Percentiles rank a stretch among this genome's conserved stretches.
Evolutionary conservation across 2,797 vertebrate species (phyloP).

Genomic region (Anguilla marmorata): DNA sequence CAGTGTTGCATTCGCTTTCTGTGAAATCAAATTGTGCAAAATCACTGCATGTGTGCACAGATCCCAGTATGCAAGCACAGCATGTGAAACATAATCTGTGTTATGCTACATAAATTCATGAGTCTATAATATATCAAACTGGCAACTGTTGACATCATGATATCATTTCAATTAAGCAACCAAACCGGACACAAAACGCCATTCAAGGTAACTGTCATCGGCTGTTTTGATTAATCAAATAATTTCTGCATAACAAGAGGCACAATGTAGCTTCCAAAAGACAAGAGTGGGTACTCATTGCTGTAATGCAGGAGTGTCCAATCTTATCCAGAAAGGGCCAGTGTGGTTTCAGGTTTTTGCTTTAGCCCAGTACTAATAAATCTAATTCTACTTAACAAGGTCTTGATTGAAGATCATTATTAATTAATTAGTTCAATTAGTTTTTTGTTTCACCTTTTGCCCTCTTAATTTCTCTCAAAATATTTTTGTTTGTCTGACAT

Average conservation of each 20-base stretch:
- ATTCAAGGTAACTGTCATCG: background rate
- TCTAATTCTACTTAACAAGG: background rate
- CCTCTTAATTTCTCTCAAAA: background rate
- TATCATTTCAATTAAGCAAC: background rate
- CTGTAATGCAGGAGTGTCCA: background rate
- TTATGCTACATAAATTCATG: background rate
- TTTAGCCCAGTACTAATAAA: background rate
- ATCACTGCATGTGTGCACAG: background rate
- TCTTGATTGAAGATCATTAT: background rate
- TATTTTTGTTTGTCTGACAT: background rate
- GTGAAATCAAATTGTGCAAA: background rate
- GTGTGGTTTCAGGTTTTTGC: background rate
- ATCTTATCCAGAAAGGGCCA: background rate
- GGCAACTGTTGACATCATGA: background rate
- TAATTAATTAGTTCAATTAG: too few relatives aligned
- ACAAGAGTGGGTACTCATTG: background rate
- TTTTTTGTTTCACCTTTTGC: background rate
- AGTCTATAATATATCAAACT: constrained; percentile 6
- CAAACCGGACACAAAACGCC: background rate
- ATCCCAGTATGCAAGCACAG: background rate
- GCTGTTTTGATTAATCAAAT: background rate
- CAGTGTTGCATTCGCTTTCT: background rate
- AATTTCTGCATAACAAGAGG: background rate
- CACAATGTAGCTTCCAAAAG: background rate
- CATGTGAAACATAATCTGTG: background rate